Conservation (phyloP, 2,888 invertebrate species). For the Taenaris catops region DNA sequence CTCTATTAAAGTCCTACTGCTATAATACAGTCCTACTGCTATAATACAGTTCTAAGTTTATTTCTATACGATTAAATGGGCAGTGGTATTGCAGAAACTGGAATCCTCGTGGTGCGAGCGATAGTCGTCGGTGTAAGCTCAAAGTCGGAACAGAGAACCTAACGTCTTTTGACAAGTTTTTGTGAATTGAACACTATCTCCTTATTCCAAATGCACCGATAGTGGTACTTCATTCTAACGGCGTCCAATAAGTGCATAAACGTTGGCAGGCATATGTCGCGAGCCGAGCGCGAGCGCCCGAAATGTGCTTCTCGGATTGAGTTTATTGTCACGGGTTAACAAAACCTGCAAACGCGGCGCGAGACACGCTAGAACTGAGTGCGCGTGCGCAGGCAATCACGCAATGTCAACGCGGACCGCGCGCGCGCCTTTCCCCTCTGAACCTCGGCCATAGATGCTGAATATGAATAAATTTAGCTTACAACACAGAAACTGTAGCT, state of each 20-base stretch:
- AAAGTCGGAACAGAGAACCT: constrained; percentile 59
- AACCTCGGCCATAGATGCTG: constrained; percentile 12
- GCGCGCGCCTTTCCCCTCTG: constrained; percentile 25
- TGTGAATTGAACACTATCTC: constrained; percentile 96
- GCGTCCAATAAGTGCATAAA: constrained; percentile 65
- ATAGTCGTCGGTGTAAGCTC: constrained; percentile 61
- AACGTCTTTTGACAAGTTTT: constrained; percentile 95
- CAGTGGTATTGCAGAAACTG: constrained; percentile 59
- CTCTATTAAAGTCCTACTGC: constrained; percentile 49
- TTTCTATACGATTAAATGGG: constrained; percentile 59
- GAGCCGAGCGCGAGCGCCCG: constrained; percentile 69
- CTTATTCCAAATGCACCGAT: constrained; percentile 95
- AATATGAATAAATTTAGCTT: constrained; percentile 19
- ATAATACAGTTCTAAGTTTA: too few relatives aligned
- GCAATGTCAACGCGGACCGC: constrained; percentile 28
- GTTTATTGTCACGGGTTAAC: constrained; percentile 72
- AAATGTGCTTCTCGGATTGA: constrained; percentile 52
- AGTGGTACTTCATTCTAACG: constrained; percentile 85
- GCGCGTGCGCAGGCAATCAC: constrained; percentile 37
- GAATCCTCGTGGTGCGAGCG: constrained; percentile 59
- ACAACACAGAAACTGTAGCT: constrained; percentile 10
- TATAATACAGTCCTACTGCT: constrained; percentile 56
- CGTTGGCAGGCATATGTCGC: constrained; percentile 72
- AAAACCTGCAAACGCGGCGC: constrained; percentile 57
- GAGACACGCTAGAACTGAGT: constrained; percentile 49